A percentile compares a stretch with the other conserved stretches of the same genome.
Evolutionary conservation across 2,888 invertebrate species (phyloP).

Genomic region (Agapostemon virescens): DNA sequence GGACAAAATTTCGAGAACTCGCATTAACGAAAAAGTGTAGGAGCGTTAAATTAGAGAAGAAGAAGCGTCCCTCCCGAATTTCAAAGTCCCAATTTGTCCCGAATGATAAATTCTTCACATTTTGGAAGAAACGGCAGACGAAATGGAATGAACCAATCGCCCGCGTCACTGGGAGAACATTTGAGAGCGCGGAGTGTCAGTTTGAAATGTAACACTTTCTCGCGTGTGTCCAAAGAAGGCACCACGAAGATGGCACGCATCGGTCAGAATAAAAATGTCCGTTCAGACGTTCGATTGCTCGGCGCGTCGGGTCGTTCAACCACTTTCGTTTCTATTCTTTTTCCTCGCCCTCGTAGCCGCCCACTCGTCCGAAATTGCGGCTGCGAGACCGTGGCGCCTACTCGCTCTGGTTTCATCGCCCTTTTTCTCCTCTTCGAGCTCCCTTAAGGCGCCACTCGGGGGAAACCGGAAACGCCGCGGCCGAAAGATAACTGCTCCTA

Average conservation of each 20-base stretch:
- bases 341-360: constrained; percentile 50
- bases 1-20: too few species aligned
- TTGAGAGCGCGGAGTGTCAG: constrained; percentile 33
- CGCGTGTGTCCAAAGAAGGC: constrained; percentile 38
- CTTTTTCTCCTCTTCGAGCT: constrained; percentile 34
- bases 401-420: constrained; percentile 46
- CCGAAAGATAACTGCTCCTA: constrained; percentile 58
- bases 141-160: neutral
- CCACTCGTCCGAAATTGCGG: constrained; percentile 67
- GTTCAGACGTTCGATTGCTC: constrained; percentile 53
- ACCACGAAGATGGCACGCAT: constrained; percentile 26
- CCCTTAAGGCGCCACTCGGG: constrained; percentile 58
- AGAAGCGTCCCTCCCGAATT: neutral
- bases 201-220: constrained; percentile 44
- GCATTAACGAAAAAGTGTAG: neutral
- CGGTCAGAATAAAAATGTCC: constrained; percentile 57
- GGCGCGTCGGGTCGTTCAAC: constrained; percentile 59
- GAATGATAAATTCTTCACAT: neutral
- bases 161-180: neutral
- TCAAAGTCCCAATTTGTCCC: neutral
- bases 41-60: neutral
- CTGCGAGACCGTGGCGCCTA: constrained; percentile 61
- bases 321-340: constrained; percentile 50
- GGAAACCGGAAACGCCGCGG: constrained; percentile 59
- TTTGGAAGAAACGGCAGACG: neutral